A percentile compares a stretch with the other conserved stretches of the same genome.
Conservation (phyloP, 2,888 invertebrate species). For the Embidobia sp. region DNA sequence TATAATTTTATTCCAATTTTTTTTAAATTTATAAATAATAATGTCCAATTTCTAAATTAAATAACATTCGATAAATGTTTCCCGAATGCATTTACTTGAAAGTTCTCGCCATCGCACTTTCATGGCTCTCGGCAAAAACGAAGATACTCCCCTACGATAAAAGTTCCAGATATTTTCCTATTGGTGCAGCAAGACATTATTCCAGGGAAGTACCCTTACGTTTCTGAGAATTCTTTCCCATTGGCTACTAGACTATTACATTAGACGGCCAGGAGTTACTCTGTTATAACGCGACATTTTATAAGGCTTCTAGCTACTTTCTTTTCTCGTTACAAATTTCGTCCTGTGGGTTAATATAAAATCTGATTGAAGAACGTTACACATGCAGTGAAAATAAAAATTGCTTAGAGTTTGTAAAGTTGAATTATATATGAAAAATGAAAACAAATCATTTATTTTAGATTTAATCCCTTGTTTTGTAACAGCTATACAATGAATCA, state of each 20-base stretch:
- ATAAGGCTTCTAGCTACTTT: slow-evolving; percentile 23
- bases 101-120: slow-evolving; percentile 31
- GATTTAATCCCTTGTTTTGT: too few species aligned
- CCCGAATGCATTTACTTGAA: slow-evolving; percentile 26
- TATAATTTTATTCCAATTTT: too few species aligned
- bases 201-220: slow-evolving; percentile 29
- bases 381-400: not conserved
- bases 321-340: slow-evolving; percentile 32
- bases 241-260: slow-evolving; percentile 11
- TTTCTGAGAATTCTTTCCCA: slow-evolving; percentile 3
- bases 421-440: too few species aligned
- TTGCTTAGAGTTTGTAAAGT: too few species aligned
- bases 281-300: slow-evolving; percentile 21
- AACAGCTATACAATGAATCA: too few species aligned
- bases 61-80: not conserved
- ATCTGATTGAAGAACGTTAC: slow-evolving; percentile 20
- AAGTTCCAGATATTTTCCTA: slow-evolving; percentile 15
- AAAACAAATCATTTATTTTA: too few species aligned
- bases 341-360: slow-evolving; percentile 22
- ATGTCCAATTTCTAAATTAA: not conserved
- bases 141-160: slow-evolving; percentile 36
- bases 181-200: slow-evolving; percentile 31
- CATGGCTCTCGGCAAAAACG: slow-evolving; percentile 15
- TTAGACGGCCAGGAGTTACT: slow-evolving; percentile 12
- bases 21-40: too few species aligned